Conservation (phyloP, 2,113 vertebrate species). For the Macrotus californicus region DNA sequence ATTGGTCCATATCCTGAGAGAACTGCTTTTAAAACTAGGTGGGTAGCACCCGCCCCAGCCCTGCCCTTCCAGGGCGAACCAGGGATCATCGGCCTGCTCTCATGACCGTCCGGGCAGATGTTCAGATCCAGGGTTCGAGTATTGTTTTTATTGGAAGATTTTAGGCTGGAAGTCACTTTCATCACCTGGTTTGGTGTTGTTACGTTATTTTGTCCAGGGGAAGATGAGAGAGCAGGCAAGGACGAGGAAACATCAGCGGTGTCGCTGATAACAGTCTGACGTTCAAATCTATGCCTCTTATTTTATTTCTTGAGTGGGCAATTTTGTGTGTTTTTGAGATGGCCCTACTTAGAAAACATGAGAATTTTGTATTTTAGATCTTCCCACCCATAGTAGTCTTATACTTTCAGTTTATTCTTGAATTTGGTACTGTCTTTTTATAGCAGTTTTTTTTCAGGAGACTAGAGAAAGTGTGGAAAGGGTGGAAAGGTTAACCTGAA, state of each 20-base stretch:
- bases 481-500: background rate
- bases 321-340: background rate
- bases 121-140: background rate
- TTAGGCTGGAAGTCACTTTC: background rate
- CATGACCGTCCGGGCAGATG: background rate
- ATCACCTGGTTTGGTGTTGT: background rate
- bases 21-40: background rate
- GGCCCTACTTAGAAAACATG: background rate
- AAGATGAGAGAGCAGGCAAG: background rate
- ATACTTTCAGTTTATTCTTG: background rate
- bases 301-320: background rate
- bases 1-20: background rate
- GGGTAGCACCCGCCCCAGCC: too few species aligned
- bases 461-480: background rate
- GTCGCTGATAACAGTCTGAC: background rate
- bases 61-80: background rate
- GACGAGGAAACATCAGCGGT: rapidly evolving
- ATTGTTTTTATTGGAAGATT: background rate
- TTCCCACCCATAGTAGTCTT: background rate
- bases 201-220: background rate
- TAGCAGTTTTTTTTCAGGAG: background rate
- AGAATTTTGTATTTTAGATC: background rate
- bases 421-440: background rate
- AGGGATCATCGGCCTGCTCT: too few species aligned
- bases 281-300: background rate